A percentile compares a stretch with the other conserved stretches of the same genome.
These are phyloP conservation scores for Eulemur macaco DNA, from an alignment of 2,113 vertebrate species.

Conservation along the genomic window DNA sequence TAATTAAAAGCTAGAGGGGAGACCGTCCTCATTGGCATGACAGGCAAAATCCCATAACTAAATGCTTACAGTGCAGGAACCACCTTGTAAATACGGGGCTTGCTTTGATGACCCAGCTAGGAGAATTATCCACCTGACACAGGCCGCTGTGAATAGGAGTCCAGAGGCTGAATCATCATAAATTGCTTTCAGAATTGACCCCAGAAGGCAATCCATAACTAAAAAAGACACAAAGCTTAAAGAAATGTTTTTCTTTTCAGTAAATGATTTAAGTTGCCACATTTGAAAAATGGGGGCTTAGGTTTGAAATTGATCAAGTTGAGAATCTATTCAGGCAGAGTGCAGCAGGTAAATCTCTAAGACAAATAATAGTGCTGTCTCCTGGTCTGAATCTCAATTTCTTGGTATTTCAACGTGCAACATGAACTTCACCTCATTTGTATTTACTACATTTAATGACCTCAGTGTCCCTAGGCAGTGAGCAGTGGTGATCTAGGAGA, in stretches of 20 bases:
- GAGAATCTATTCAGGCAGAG: background rate
- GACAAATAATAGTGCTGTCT: background rate
- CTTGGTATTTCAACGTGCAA: constrained; percentile 49
- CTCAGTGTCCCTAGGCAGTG: background rate
- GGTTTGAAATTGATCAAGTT: constrained; percentile 64
- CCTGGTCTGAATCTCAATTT: constrained; percentile 59
- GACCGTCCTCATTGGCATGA: constrained; percentile 13
- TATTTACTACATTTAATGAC: constrained; percentile 56
- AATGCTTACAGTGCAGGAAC: constrained; percentile 40
- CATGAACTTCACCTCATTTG: constrained; percentile 60
- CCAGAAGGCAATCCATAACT: constrained; percentile 64
- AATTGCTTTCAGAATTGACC: constrained; percentile 69
- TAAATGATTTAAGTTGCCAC: constrained; percentile 63
- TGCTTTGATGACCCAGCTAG: constrained; percentile 57
- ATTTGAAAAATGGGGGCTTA: constrained; percentile 68
- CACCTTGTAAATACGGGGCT: background rate
- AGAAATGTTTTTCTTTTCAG: constrained; percentile 46
- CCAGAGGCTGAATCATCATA: constrained; percentile 68
- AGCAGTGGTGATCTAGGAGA: constrained; percentile 10
- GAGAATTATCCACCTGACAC: constrained; percentile 64
- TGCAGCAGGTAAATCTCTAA: constrained; percentile 67
- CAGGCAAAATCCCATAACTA: constrained; percentile 12
- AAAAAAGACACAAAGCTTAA: constrained; percentile 64
- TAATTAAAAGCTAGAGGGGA: constrained; percentile 68
- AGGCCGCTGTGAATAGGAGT: constrained; percentile 61